These are phyloP conservation scores for Anoncus sp. DNA, from an alignment of 2,888 invertebrate genomes.

Conservation along the genomic window DNA sequence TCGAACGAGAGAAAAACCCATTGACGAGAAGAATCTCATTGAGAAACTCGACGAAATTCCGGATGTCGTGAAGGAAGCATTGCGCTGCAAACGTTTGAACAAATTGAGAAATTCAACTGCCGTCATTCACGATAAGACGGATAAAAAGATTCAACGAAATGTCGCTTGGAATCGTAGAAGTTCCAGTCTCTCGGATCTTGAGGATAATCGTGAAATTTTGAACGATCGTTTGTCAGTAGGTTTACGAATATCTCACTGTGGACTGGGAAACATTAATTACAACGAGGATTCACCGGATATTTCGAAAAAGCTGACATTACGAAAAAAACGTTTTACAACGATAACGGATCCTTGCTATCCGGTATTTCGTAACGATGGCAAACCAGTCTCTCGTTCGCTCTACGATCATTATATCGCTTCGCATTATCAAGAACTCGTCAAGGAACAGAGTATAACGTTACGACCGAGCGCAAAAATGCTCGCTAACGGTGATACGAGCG, in stretches of 20 bases:
- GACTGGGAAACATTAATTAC: conserved; percentile 81
- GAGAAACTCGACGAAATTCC: conserved; percentile 80
- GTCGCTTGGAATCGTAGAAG: conserved; percentile 76
- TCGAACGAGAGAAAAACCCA: conserved; percentile 49
- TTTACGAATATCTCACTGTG: conserved; percentile 82
- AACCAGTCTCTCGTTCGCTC: conserved; percentile 89
- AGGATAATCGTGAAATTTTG: conserved; percentile 86
- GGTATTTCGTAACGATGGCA: conserved; percentile 90
- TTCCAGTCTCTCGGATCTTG: conserved; percentile 87
- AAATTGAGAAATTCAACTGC: conserved; percentile 75
- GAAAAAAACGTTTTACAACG: conserved; percentile 83
- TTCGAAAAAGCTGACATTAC: conserved; percentile 58
- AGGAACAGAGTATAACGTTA: conserved; percentile 82
- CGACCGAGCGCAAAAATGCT: conserved; percentile 66
- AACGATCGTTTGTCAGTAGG: conserved; percentile 86
- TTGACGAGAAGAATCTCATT: conserved; percentile 54
- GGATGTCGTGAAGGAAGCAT: conserved; percentile 82
- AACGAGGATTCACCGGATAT: conserved; percentile 68
- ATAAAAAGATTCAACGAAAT: conserved; percentile 67
- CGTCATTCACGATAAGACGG: conserved; percentile 62
- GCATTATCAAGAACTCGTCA: conserved; percentile 86
- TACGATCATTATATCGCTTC: conserved; percentile 89
- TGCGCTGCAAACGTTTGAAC: conserved; percentile 81
- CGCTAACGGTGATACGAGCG: conserved; percentile 38
- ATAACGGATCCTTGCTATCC: conserved; percentile 93